Conservation (phyloP, 2,113 vertebrate species). For the Carlito syrichta region DNA sequence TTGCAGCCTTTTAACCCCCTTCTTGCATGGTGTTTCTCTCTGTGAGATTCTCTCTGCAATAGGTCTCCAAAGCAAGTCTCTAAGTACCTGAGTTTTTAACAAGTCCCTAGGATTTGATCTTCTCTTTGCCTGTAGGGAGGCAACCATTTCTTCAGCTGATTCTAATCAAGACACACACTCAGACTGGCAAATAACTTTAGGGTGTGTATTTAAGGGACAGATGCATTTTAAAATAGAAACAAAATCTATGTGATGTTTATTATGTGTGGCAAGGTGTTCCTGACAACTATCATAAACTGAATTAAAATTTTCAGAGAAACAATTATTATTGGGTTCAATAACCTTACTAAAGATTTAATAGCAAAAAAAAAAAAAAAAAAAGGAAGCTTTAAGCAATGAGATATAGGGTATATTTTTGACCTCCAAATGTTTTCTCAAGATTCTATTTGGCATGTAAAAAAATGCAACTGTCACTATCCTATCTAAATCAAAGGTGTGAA, state of each 20-base stretch:
- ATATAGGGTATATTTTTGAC: neutral
- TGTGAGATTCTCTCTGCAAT: neutral
- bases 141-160: neutral
- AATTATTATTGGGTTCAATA: constrained; percentile 24
- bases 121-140: neutral
- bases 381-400: neutral
- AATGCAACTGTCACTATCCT: neutral
- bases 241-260: constrained; percentile 18
- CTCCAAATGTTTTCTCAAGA: neutral
- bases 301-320: neutral
- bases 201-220: constrained; percentile 8
- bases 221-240: constrained; percentile 29
- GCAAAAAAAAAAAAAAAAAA: neutral
- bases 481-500: neutral
- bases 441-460: neutral
- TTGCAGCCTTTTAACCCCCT: neutral
- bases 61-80: neutral
- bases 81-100: neutral
- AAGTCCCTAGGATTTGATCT: neutral
- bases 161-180: neutral
- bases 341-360: neutral
- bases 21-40: neutral
- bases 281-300: neutral
- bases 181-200: neutral
- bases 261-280: neutral